Evolutionary conservation across 2,113 vertebrate species (phyloP).

Genomic region (Erythrolamprus reginae): DNA sequence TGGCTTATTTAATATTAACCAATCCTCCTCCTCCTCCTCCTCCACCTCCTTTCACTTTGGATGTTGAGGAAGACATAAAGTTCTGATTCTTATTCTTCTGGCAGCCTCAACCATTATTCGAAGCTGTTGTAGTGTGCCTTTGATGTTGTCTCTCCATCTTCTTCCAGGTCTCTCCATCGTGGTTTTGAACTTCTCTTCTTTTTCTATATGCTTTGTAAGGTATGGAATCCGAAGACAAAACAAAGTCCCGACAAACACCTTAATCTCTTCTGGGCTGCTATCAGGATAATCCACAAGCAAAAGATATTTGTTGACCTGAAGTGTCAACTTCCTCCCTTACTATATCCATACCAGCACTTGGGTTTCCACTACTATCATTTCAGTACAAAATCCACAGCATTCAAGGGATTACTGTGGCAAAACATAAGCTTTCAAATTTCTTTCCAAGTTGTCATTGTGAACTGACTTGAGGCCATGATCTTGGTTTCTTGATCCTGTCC

Average conservation of each 20-base stretch:
- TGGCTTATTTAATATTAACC: neutral
- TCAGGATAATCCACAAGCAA: neutral
- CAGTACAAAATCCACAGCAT: neutral
- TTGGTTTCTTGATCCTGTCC: neutral
- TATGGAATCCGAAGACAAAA: neutral
- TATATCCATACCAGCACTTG: neutral
- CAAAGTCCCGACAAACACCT: neutral
- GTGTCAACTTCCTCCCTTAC: neutral
- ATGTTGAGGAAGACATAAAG: too few relatives aligned
- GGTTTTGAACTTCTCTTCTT: neutral
- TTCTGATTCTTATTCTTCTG: neutral
- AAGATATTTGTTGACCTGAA: neutral
- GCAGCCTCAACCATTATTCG: neutral
- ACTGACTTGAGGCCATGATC: neutral
- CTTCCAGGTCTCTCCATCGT: neutral
- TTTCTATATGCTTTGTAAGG: neutral
- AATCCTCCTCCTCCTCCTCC: neutral
- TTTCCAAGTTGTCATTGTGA: neutral
- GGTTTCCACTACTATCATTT: neutral
- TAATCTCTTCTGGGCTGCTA: neutral
- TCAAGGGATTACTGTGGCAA: neutral
- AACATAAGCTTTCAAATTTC: neutral
- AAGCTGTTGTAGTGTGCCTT: neutral
- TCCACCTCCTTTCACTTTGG: neutral
- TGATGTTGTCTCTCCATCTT: neutral